Evolutionary conservation across 2,888 invertebrate species (phyloP).

Genomic region (Euzophera pinguis): DNA sequence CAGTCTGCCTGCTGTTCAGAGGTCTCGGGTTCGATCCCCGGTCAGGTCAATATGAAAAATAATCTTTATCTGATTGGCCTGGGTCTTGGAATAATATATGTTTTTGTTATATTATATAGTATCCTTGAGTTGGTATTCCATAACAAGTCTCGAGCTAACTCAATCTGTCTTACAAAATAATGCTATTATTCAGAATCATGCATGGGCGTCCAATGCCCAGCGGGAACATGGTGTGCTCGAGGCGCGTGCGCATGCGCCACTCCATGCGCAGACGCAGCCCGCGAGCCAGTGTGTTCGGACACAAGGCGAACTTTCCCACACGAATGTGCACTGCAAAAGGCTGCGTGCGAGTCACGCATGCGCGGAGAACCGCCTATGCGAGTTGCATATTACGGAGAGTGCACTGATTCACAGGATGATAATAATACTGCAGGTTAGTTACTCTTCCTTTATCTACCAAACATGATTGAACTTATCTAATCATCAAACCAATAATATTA

Average conservation of each 20-base stretch:
- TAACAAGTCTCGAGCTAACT: no score
- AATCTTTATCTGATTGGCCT: no score
- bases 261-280: conserved; percentile 83
- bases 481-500: no score
- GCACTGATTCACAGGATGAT: conserved; percentile 83
- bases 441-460: no score
- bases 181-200: conserved; percentile 82
- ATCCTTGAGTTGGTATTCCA: no score
- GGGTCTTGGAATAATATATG: no score
- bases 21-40: no score
- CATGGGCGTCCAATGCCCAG: conserved; percentile 86
- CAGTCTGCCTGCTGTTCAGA: no score
- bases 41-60: no score
- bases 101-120: no score
- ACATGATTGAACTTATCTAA: no score
- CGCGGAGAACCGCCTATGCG: conserved; percentile 77
- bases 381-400: conserved; percentile 88
- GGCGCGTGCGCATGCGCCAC: conserved; percentile 91
- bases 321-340: conserved; percentile 89
- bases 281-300: conserved; percentile 89
- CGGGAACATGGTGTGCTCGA: conserved; percentile 89
- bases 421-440: conserved; percentile 56
- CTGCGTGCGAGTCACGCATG: conserved; percentile 83
- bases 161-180: no score
- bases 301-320: conserved; percentile 87